These are phyloP conservation scores for Hestina assimilis DNA, from an alignment of 1,140 invertebrate species.

Conservation along the genomic window DNA sequence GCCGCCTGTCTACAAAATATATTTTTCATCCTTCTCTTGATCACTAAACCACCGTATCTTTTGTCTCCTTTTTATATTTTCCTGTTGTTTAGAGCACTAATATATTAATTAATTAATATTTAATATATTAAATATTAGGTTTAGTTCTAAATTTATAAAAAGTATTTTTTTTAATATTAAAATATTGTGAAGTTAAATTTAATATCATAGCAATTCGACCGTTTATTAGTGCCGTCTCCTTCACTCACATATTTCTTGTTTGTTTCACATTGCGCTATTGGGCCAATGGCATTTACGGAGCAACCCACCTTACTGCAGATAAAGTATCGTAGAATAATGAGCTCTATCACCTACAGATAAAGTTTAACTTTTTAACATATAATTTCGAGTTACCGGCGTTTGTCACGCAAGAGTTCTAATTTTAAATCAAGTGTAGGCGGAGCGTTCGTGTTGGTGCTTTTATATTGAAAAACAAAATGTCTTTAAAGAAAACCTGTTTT, in stretches of 20 bases:
- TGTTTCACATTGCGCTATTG: constrained; percentile 70
- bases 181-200: neutral
- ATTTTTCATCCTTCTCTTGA: constrained; percentile 51
- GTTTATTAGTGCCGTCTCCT: constrained; percentile 48
- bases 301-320: constrained; percentile 73
- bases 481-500: constrained; percentile 74
- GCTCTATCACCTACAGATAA: constrained; percentile 68
- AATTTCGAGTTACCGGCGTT: constrained; percentile 71
- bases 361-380: constrained; percentile 73
- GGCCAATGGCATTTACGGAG: constrained; percentile 73
- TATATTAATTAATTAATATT: constrained; percentile 7
- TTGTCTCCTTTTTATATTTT: constrained; percentile 37
- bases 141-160: neutral
- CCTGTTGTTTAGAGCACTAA: constrained; percentile 20
- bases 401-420: constrained; percentile 77
- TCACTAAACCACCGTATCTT: constrained; percentile 31
- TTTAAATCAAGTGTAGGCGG: constrained; percentile 78
- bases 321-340: constrained; percentile 68
- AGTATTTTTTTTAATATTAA: neutral
- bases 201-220: constrained; percentile 22
- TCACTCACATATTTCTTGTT: constrained; percentile 68
- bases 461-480: constrained; percentile 75
- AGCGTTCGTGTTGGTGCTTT: constrained; percentile 69
- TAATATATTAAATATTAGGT: neutral
- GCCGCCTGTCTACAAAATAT: constrained; percentile 42